Base-by-base conservation (phyloP, 92 coral and sea anemone species). In the Siderastrea radians region DNA sequence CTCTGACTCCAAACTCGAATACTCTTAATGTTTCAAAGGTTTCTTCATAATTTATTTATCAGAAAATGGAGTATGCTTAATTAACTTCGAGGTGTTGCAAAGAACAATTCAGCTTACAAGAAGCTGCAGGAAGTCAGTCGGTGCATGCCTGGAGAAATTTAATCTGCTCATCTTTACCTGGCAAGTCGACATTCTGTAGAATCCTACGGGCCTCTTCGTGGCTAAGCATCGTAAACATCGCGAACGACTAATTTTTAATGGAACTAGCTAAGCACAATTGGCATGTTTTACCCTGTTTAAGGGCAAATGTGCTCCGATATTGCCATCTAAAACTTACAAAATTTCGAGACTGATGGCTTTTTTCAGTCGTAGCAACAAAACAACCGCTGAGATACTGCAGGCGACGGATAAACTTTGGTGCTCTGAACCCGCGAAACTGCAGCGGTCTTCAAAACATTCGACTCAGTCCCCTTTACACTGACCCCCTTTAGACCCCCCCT, bases 131-230 rank as follows among this genome's bases (percentile, higher is more conserved):
- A 63, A 6, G 72, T 16, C 59, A 26, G 38, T 26, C 38, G 38
- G 0, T 26, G 38, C 38, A 26, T 26, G 38, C 38, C 38, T 26
- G 38, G 38, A 26, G 38, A 26, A 43, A 61, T 8, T 1, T 14
- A 26, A 26, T 13, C 49, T 3, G 4, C 1, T 62, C 12, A 74
- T 38, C 15, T 17, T 77, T 68, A 95, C 98, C 98, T 83, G 98
- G 98, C 52, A 95, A 78, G 66, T 83, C 84, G 5, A 86, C 86
- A 60, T 71, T 75, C 64, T 89, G 87, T 45, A 93, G 89, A 49
- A 95, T 83, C 64, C 71, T 89, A 54, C 86, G 90, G 8, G 95
- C 95, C 84, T 93, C 95, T 52, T 89, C 72, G 82, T 86, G 81
- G 57, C 88, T 89, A 46, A 95, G 68, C 59, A 79, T 83, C 69